phyloP scores from a whole-genome alignment of 2,797 vertebrate genomes.

The Chrysocyon brachyurus region DNA sequence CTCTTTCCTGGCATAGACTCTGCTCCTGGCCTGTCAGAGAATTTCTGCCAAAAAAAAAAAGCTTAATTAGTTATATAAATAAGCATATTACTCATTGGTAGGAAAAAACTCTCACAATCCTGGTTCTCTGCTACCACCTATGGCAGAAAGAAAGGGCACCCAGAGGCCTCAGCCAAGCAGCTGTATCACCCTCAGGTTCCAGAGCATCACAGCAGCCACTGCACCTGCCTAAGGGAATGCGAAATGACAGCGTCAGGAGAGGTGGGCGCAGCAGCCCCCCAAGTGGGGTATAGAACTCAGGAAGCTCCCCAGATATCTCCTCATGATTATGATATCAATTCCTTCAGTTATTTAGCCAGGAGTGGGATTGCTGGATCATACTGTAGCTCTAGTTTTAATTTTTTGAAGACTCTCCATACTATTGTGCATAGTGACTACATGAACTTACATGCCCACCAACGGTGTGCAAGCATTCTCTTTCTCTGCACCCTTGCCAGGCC shows the following conservation, averaged over 20 bases:
- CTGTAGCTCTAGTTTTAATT: background rate
- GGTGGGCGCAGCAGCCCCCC: no score
- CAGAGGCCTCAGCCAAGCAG: fast-evolving
- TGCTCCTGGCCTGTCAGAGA: background rate
- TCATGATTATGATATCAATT: background rate
- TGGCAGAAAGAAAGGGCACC: background rate
- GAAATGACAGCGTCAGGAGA: fast-evolving
- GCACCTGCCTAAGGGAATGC: background rate
- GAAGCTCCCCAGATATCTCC: background rate
- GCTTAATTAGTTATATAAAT: background rate
- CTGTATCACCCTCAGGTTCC: background rate
- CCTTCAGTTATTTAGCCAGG: background rate
- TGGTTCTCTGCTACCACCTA: fast-evolving
- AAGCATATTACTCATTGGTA: background rate
- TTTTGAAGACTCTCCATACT: background rate
- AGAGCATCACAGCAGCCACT: no score
- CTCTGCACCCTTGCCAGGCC: background rate
- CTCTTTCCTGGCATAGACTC: background rate
- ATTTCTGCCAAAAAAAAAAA: background rate
- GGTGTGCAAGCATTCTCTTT: background rate
- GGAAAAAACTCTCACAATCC: background rate
- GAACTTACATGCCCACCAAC: background rate
- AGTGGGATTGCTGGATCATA: background rate
- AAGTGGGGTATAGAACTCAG: background rate
- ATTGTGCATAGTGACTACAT: background rate